Evolutionary conservation across 2,888 invertebrate species (phyloP).

Genomic region (Chymomyza procnemis): DNA sequence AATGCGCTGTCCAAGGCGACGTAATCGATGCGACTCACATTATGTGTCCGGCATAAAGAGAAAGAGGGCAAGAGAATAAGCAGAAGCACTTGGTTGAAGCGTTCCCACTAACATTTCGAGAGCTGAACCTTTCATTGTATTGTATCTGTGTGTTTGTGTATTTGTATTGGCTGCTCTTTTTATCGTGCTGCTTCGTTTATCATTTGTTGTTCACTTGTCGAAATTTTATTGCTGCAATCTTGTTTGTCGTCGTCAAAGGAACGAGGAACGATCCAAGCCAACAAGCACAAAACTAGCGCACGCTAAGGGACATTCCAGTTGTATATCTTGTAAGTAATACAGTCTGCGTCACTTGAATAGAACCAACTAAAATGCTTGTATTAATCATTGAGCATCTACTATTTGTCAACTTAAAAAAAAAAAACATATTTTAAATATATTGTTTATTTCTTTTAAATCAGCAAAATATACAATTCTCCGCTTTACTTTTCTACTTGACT

Average conservation of each 20-base stretch:
- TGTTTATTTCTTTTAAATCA: no score
- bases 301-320: conserved; percentile 41
- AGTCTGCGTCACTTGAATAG: neutral
- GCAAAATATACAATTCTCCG: no score
- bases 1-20: conserved; percentile 28
- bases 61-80: neutral
- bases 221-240: conserved; percentile 73
- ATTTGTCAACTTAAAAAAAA: no score
- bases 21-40: conserved; percentile 70
- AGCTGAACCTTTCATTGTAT: conserved; percentile 14
- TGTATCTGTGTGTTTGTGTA: neutral
- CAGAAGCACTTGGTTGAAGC: neutral
- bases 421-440: no score
- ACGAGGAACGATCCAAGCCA: conserved; percentile 5
- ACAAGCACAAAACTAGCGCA: conserved; percentile 33
- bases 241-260: conserved; percentile 68
- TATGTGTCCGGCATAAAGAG: conserved; percentile 30
- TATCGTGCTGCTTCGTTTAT: conserved; percentile 71
- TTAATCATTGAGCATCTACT: no score
- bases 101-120: conserved; percentile 51
- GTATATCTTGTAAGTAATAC: conserved; percentile 18
- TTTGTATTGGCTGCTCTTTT: conserved; percentile 38
- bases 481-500: no score
- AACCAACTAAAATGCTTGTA: neutral
- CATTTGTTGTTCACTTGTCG: conserved; percentile 74